Conservation (phyloP, 92 coral and sea anemone species). For the Blastomussa wellsi region DNA sequence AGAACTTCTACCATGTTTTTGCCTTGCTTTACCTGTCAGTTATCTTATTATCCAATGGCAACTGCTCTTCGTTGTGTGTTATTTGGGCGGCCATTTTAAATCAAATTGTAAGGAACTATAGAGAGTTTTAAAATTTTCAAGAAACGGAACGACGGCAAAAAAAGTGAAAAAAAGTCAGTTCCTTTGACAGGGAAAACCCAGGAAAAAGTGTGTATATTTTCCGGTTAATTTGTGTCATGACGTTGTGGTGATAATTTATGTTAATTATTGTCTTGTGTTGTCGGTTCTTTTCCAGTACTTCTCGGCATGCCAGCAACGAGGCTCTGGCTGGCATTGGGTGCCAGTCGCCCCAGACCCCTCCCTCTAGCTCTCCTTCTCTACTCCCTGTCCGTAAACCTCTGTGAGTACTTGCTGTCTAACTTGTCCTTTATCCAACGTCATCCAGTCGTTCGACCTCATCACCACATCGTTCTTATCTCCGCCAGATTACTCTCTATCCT, state of each 20-base stretch:
- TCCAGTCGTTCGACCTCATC: not conserved
- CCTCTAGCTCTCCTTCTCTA: slow-evolving; percentile 22
- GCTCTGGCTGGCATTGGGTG: slow-evolving; percentile 18
- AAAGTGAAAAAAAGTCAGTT: not conserved
- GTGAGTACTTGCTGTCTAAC: slow-evolving; percentile 12
- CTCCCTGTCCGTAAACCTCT: slow-evolving; percentile 29
- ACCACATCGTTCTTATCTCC: not conserved
- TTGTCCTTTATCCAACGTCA: not conserved
- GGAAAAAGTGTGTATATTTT: no score
- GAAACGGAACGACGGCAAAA: not conserved
- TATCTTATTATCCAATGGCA: not conserved
- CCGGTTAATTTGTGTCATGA: not conserved
- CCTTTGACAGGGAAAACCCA: not conserved
- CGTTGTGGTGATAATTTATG: not conserved
- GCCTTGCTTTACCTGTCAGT: not conserved
- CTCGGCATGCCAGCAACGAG: slow-evolving; percentile 28
- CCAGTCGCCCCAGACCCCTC: slow-evolving; percentile 28
- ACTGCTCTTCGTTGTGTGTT: not conserved
- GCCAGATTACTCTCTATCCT: not conserved
- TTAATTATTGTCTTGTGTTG: slow-evolving; percentile 6
- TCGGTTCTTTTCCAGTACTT: slow-evolving; percentile 33
- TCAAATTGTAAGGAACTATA: not conserved
- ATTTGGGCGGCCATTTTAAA: not conserved
- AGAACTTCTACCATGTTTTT: no score
- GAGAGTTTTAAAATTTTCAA: not conserved